Evolutionary conservation across 2,797 vertebrate species (phyloP).

Genomic region (Poeciliopsis gracilis): DNA sequence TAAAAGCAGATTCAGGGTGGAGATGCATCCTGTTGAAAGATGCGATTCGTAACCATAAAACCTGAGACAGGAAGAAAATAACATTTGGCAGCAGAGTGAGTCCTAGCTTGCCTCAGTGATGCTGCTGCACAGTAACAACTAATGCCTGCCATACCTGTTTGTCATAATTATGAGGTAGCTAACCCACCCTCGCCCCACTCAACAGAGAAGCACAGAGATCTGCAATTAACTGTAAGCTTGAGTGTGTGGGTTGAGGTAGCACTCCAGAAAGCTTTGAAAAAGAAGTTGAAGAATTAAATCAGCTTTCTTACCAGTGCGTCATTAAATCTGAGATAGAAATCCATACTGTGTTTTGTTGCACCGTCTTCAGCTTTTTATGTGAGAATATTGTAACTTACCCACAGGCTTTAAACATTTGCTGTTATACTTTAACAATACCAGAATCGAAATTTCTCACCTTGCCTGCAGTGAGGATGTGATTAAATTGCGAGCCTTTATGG

Average conservation of each 20-base stretch:
- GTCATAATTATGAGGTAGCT: slow-evolving; percentile 59
- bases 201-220: slow-evolving; percentile 3
- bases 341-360: slow-evolving; percentile 17
- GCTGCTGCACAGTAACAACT: slow-evolving; percentile 26
- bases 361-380: slow-evolving; percentile 15
- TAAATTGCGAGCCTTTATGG: slow-evolving; percentile 4
- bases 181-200: slow-evolving; percentile 20
- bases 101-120: slow-evolving; percentile 34
- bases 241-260: slow-evolving; percentile 18
- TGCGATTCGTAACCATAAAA: slow-evolving; percentile 72
- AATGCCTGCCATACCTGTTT: slow-evolving; percentile 41
- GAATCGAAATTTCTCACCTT: slow-evolving; percentile 3
- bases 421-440: slow-evolving; percentile 11
- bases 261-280: slow-evolving; percentile 17
- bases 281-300: slow-evolving; percentile 19
- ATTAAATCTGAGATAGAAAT: slow-evolving; percentile 22
- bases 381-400: slow-evolving; percentile 6
- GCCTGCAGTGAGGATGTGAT: slow-evolving; percentile 25
- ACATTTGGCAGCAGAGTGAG: slow-evolving; percentile 39
- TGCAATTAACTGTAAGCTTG: slow-evolving; percentile 17
- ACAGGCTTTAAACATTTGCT: slow-evolving; percentile 24
- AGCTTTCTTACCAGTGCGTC: not conserved
- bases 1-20: slow-evolving; percentile 57
- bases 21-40: slow-evolving; percentile 77
- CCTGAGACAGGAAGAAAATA: slow-evolving; percentile 56